Base-by-base conservation (phyloP, 2,113 vertebrate genomes). In the Nibea albiflora region DNA sequence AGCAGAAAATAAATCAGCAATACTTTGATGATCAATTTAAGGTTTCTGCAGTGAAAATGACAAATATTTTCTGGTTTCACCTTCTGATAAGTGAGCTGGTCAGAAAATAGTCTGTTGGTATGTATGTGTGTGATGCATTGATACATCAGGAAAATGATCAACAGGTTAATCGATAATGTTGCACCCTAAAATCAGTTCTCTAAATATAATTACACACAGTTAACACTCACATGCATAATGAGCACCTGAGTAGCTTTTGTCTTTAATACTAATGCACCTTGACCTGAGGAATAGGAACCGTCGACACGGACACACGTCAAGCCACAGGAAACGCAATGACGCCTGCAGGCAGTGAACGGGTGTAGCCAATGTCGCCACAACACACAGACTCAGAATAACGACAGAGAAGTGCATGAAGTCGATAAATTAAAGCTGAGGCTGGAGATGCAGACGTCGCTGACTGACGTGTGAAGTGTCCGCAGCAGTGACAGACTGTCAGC, bases 341-440 rank as follows among this genome's bases (percentile, higher is more conserved):
- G 52, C 19, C 44, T 24, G 22, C 44, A 80, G 1, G 10, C 4
- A 39, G 5, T 56, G 1, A 57, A 52, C 54, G 28, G 39, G n/a
- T 58, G 15, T 28, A n/a, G 11, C 42, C 60, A 76, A 79, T 60
- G 80, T 80, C 80, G 70, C 20, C 35, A 28, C 19, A 28, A 15
- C 44, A 49, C 6, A 14, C 44, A 46, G 44, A 14, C 11, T 4
- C 11, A 14, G 10, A 46, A 46, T 14, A 46, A 46, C 8, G 4
- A 14, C 4, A 47, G 46, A 47, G 5, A 39, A 8, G 35, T 8
- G 39, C 22, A 57, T 2, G 8, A 47, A 39, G 5, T 4, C 5
- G 16, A 0, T 39, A 39, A 9, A 39, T 8, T 9, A 9, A 39
- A 24, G 26, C 44, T 24, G 46, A 42, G 49, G 7, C 2, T 42